Conservation (phyloP, 2,797 vertebrate species). For the Acanthopagrus latus region DNA sequence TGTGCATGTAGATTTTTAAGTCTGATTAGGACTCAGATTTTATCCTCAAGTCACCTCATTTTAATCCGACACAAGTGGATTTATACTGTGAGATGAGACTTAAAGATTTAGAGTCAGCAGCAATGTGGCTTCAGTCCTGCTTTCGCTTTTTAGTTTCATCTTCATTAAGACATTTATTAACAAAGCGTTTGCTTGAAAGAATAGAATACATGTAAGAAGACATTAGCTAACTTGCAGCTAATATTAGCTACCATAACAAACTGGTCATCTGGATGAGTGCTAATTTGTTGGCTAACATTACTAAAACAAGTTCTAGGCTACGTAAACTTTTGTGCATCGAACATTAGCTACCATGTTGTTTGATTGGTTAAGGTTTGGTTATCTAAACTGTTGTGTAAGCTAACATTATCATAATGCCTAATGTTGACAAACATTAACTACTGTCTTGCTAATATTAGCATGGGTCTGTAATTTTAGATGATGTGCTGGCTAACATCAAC, state of each 20-base stretch:
- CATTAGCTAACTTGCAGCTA: no score
- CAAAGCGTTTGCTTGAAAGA: no score
- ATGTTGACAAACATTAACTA: background rate
- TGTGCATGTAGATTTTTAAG: conserved; percentile 5
- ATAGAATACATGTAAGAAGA: no score
- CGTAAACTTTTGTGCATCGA: background rate
- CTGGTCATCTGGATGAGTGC: no score
- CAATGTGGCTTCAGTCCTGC: conserved; percentile 1
- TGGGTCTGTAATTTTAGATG: background rate
- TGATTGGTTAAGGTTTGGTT: no score
- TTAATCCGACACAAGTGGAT: conserved; percentile 30
- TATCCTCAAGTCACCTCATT: conserved; percentile 3
- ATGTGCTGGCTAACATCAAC: background rate
- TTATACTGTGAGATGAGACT: conserved; percentile 15
- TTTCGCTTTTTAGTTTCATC: background rate
- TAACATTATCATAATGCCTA: background rate
- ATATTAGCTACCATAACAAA: no score
- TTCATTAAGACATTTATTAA: conserved; percentile 22
- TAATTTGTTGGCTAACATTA: no score
- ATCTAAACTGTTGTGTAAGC: background rate
- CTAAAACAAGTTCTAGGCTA: no score
- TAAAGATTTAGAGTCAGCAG: conserved; percentile 10
- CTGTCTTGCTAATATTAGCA: background rate
- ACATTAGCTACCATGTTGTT: background rate
- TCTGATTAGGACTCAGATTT: conserved; percentile 25